Percentiles rank a stretch among this genome's conserved stretches.
These are phyloP conservation scores for Drosophila barbarae DNA, from an alignment of 2,888 invertebrate genomes.

Conservation along the genomic window DNA sequence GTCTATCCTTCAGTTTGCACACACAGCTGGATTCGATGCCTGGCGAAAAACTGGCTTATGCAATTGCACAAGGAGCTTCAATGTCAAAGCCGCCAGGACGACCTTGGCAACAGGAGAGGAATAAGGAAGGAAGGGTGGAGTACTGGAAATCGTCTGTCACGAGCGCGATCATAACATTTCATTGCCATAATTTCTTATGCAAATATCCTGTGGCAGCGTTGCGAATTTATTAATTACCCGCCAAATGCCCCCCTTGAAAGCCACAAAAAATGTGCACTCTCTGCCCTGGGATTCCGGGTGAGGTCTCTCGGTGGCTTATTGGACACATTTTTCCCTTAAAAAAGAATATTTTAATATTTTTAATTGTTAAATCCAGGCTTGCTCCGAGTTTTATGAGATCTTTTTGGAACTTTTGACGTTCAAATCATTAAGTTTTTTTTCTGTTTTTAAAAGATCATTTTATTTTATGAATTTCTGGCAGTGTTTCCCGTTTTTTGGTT, in stretches of 20 bases:
- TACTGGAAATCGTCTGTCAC: slow-evolving; percentile 61
- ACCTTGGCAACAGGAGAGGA: slow-evolving; percentile 21
- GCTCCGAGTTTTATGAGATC: too few species aligned
- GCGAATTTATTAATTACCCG: slow-evolving; percentile 76
- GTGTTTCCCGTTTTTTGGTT: background rate
- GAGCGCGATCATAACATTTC: slow-evolving; percentile 75
- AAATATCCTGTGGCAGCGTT: slow-evolving; percentile 76
- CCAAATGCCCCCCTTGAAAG: slow-evolving; percentile 42
- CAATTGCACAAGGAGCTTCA: slow-evolving; percentile 39
- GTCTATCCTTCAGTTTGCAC: slow-evolving; percentile 7
- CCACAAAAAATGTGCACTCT: background rate
- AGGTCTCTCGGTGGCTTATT: background rate
- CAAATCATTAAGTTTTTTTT: background rate
- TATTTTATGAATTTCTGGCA: background rate
- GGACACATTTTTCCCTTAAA: background rate
- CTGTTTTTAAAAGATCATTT: background rate
- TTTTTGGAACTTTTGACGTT: background rate
- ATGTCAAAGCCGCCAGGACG: slow-evolving; percentile 38
- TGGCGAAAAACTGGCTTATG: slow-evolving; percentile 27
- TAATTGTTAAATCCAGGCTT: background rate
- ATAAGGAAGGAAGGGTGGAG: background rate
- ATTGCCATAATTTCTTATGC: slow-evolving; percentile 77
- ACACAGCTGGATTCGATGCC: slow-evolving; percentile 32
- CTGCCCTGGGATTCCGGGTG: background rate
- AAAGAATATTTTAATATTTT: background rate